Evolutionary conservation across 2,888 invertebrate genomes (phyloP).

Genomic region (Amphiduros pacificus): DNA sequence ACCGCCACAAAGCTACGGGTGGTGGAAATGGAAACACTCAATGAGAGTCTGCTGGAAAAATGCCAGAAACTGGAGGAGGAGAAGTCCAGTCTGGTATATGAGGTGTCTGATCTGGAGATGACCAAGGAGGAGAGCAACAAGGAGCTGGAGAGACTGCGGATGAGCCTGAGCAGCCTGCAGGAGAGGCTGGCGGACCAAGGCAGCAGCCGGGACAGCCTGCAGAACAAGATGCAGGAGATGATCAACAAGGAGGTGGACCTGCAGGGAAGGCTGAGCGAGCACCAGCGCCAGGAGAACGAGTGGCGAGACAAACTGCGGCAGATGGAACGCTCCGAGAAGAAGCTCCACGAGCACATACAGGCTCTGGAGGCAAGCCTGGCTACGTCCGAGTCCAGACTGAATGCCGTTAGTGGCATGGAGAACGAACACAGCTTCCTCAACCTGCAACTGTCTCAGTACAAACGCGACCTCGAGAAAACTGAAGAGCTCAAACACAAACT

Average conservation of each 20-base stretch:
- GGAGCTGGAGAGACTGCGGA: constrained; percentile 28
- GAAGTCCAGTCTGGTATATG: constrained; percentile 36
- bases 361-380: not conserved
- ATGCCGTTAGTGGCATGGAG: not conserved
- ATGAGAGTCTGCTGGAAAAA: constrained; percentile 24
- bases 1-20: constrained; percentile 5
- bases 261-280: not conserved
- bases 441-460: not conserved
- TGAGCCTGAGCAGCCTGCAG: constrained; percentile 36
- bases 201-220: constrained; percentile 35
- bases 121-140: constrained; percentile 4
- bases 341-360: too few species aligned
- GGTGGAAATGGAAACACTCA: constrained; percentile 19
- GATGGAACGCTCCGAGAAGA: constrained; percentile 6
- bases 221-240: not conserved
- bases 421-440: not conserved
- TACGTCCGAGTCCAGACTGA: not conserved
- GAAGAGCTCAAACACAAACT: not conserved
- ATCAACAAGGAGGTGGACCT: not conserved
- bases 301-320: not conserved
- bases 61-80: constrained; percentile 46
- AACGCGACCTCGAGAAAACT: not conserved
- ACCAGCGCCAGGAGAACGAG: not conserved
- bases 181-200: constrained; percentile 41
- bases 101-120: constrained; percentile 20